Evolutionary conservation across 2,113 vertebrate genomes (phyloP).

Genomic region (Microtus montanus): DNA sequence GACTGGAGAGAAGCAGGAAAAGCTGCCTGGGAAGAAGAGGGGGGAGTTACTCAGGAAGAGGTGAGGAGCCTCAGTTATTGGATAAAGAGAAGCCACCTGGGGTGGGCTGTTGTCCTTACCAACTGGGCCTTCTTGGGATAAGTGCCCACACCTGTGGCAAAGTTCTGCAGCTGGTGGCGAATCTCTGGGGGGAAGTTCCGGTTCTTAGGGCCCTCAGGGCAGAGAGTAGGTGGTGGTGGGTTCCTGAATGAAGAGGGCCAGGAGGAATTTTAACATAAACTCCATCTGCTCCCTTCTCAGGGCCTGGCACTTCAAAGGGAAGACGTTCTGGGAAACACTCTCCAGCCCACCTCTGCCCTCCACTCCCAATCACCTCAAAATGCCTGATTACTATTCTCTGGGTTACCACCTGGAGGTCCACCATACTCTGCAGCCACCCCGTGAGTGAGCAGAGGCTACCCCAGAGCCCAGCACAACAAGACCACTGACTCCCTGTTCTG

Average conservation of each 20-base stretch:
- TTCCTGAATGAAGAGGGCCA: slow-evolving; percentile 71
- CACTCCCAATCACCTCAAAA: background rate
- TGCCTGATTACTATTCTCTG: background rate
- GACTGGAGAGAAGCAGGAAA: background rate
- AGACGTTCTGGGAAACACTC: background rate
- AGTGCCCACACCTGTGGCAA: slow-evolving; percentile 76
- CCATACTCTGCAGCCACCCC: background rate
- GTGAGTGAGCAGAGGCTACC: background rate
- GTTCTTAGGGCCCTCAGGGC: slow-evolving; percentile 78
- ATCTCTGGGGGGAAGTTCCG: slow-evolving; percentile 75
- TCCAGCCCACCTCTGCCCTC: background rate
- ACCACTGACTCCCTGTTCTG: background rate
- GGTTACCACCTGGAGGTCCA: background rate
- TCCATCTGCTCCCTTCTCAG: background rate
- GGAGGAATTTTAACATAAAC: background rate
- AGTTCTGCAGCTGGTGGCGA: slow-evolving; percentile 68
- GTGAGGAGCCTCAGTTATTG: background rate
- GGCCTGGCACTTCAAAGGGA: background rate
- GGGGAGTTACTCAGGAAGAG: background rate
- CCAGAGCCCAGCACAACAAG: background rate
- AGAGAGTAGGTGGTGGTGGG: slow-evolving; percentile 81
- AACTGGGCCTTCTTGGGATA: slow-evolving; percentile 79
- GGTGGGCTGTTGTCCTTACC: slow-evolving; percentile 69
- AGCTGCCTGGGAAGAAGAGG: background rate
- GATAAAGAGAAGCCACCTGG: background rate